Evolutionary conservation across 2,113 vertebrate species (phyloP), one percentile per base, ranked within the genome.

Genomic region (Engystomops pustulosus): DNA sequence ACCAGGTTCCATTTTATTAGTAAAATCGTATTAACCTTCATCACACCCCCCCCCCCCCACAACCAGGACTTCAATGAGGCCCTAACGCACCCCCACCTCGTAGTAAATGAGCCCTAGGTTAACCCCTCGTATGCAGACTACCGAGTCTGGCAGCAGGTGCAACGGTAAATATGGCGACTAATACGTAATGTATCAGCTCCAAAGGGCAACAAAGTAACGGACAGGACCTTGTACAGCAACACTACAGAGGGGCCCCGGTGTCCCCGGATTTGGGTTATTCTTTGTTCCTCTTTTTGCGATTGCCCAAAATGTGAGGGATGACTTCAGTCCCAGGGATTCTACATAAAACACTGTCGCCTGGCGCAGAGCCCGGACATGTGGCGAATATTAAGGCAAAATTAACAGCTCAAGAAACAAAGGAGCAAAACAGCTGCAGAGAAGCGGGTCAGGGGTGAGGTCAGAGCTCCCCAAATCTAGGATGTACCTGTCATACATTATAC

Each of bases 381-480:
- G 6, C 27, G 20, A 3, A 55, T 23, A 77, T 72, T 47, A 72
- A 27, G 23, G 27, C 9, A 30, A 72, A 67, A 67, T 74, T 49
- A 74, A 47, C 70, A 45, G 41, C 70, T 49, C 23, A 74, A 74
- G 62, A 67, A 67, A 36, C 62, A 67, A 67, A 67, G 32, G 62
- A 34, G 32, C 9, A 20, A 67, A 34, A 15, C 17, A 9, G 14
- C 27, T 5, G 17, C 30, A 2, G 60, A 12, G 30, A 8, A 27
- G 0, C 51, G 51, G 5, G 51, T 7, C 38, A 8, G 38, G 4
- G 38, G 38, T 41, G 51, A 3, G 4, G 8, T 20, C 1, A n/a
- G 51, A 47, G n/a, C n/a, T n/a, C 44, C 2, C 6, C 6, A 47
- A 6, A 47, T 18, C 2, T 3, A 49, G 47, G 18, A 3, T 49